Evolutionary conservation across 1,140 invertebrate species (phyloP).

Genomic region (Hylyphantes graminicola): DNA sequence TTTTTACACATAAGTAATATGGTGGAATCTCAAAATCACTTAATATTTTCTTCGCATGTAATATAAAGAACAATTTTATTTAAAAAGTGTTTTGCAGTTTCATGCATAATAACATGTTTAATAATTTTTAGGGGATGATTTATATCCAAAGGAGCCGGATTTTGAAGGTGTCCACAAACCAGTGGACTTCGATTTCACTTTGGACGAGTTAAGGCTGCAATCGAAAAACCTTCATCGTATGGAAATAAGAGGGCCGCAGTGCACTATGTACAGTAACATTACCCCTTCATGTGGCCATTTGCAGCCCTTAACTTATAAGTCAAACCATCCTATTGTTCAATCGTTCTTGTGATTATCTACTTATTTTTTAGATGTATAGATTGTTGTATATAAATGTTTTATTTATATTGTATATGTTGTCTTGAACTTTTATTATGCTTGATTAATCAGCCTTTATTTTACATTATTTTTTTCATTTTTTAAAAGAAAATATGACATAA

Average conservation of each 20-base stretch:
- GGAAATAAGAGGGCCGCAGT: slow-evolving; percentile 63
- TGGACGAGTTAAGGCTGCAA: slow-evolving; percentile 61
- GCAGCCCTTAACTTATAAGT: slow-evolving; percentile 51
- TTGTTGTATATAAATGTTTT: slow-evolving; percentile 38
- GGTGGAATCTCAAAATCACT: too few relatives aligned
- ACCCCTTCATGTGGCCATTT: slow-evolving; percentile 63
- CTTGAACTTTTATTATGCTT: background rate
- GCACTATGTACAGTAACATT: slow-evolving; percentile 61
- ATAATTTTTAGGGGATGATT: slow-evolving; percentile 62
- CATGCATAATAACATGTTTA: too few relatives aligned
- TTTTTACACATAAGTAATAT: too few relatives aligned
- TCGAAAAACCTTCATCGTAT: slow-evolving; percentile 62
- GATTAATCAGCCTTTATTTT: background rate
- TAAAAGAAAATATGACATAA: background rate
- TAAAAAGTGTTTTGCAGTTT: too few relatives aligned
- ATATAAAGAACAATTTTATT: too few relatives aligned
- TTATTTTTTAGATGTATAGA: slow-evolving; percentile 6
- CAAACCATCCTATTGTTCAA: slow-evolving; percentile 43
- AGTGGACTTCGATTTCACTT: slow-evolving; percentile 59
- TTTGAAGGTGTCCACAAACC: slow-evolving; percentile 60
- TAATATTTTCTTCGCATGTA: too few relatives aligned
- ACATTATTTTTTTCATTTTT: background rate
- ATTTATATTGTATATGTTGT: background rate
- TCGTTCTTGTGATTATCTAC: slow-evolving; percentile 52
- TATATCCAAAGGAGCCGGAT: slow-evolving; percentile 63